Evolutionary conservation across 1,140 invertebrate genomes (phyloP), one percentile per base, ranked within the genome.

Genomic region (Gryllus bimaculatus): DNA sequence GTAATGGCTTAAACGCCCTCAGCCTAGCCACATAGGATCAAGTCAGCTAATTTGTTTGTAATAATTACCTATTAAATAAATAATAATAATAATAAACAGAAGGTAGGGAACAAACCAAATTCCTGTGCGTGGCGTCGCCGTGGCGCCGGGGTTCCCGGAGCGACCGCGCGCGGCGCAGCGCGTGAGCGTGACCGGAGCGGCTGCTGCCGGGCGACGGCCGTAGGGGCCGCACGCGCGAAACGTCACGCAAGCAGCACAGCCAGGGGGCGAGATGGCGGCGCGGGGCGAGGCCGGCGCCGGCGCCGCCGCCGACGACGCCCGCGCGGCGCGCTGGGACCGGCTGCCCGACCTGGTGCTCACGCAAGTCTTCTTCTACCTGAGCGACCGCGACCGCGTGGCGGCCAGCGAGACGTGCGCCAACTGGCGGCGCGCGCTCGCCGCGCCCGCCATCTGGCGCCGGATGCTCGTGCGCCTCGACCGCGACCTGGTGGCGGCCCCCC

Each of bases 291-390:
- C 54, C 10, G 10, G 54, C 54, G 54, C 15, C 49, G 49, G 49
- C 49, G 49, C 8, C 49, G 49, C 54, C 54, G 54, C 54, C 54
- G 54, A 2, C 54, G 48, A 8, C 82, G 84, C 84, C 79, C 86
- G 86, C 85, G 48, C 47, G 83, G 84, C 84, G 80, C 86, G 86
- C 85, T 87, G 86, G 86, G 84, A 85, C 83, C 85, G 85, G 83
- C 83, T 87, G 80, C 86, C 86, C 79, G 86, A 86, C 83, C 85
- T 87, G 83, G 85, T 87, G 84, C 79, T 87, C 81, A 86, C 83
- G 73, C 83, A 86, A 81, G 85, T 87, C 83, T 86, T 87, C 74
- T 80, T 83, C 78, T 81, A 85, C 78, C 83, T 87, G 39, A 80
- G 81, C 81, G 83, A 84, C 18, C 78, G 26, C 0, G 86, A 87